A percentile compares a stretch with the other conserved stretches of the same genome.
Conservation (phyloP, 2,888 invertebrate genomes). For the Drosophila melanocephala region DNA sequence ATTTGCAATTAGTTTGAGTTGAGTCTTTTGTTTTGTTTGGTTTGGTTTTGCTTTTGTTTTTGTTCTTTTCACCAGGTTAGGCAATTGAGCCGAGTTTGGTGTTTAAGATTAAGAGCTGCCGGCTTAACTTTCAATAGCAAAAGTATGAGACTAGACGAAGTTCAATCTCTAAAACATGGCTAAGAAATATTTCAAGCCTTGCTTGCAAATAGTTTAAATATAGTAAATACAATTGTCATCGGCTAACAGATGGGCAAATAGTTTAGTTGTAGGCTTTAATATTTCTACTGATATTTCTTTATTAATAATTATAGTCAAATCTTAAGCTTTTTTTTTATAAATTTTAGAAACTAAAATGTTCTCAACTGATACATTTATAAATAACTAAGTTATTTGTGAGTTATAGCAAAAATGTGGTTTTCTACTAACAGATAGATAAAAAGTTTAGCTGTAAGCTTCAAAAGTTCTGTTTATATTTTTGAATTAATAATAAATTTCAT, state of each 20-base stretch:
- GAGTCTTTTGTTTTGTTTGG: constrained; percentile 16
- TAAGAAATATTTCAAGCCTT: not conserved
- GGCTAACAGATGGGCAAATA: not conserved
- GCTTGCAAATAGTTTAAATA: not conserved
- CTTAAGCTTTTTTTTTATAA: no score
- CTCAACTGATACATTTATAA: no score
- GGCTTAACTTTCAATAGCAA: constrained; percentile 3
- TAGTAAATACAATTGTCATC: not conserved
- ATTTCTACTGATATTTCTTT: no score
- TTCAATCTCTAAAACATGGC: not conserved
- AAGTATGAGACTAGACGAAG: not conserved
- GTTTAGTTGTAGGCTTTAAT: no score
- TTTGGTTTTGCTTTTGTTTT: not conserved
- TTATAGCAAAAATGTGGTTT: not conserved
- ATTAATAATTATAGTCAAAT: no score
- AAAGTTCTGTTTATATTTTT: not conserved
- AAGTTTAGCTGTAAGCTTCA: not conserved
- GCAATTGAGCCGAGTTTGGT: not conserved
- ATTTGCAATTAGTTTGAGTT: constrained; percentile 75
- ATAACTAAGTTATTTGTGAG: no score
- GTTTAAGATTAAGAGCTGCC: constrained; percentile 15
- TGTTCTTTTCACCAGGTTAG: constrained; percentile 17
- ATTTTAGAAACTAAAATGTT: no score
- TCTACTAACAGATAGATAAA: not conserved
- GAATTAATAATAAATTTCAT: not conserved